Base-by-base conservation (phyloP, 2,797 vertebrate species). In the Molossus alvarezi region DNA sequence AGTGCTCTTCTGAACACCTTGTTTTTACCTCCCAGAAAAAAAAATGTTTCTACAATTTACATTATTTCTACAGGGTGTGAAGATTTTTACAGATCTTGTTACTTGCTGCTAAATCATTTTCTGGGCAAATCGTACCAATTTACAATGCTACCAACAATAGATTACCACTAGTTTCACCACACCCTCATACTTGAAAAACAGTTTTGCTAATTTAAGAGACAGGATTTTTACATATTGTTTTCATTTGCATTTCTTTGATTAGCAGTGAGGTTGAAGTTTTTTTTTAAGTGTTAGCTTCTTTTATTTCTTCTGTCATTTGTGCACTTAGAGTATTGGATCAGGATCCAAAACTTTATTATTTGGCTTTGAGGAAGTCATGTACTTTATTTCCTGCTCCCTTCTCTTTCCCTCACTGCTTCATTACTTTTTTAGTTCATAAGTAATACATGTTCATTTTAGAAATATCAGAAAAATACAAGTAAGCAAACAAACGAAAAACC, bases 41-140 rank as follows among this genome's bases (percentile, higher is more conserved):
- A 79, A 90, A 69, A 69, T 21, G 15, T 87, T 76, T 79, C 85
- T 72, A 87, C 65, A 17, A 81, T 90, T 94, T 33, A 55, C 88
- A 81, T 91, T 75, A 60, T 93, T 95, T 95, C 77, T 85, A 81
- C 58, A 73, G 88, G 72, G 90, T 67, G 87, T 93, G 94, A 91
- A 93, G 67, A 58, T 57, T 93, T 97, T 96, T 92, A 94, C 8
- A 82, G 90, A 41, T 87, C 91, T 69, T 3, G 8, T 41, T 60
- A 15, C 71, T 95, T 48, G 37, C 48, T 92, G 55, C 67, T 83
- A 91, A 79, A 25, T 92, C 6, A 0, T 79, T 69, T 88, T 93
- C 64, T 17, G 48, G 94, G 89, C 41, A 18, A 33, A 82, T n/a
- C 67, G 85, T 82, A 45, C 41, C 88, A 88, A 45, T 95, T 92